phyloP scores from a whole-genome alignment of 2,797 vertebrate genomes.

The Mormyrops boulengeri region DNA sequence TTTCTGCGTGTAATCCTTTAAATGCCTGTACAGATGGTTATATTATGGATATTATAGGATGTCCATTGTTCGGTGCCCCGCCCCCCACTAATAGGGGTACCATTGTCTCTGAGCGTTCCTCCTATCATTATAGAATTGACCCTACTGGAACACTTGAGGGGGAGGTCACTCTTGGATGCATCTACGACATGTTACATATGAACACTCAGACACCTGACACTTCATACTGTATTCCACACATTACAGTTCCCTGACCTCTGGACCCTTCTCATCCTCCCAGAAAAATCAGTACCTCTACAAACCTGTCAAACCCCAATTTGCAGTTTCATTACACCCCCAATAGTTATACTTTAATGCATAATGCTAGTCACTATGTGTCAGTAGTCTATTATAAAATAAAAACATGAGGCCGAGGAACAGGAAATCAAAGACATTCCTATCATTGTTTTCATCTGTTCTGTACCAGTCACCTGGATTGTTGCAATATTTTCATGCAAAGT shows the following conservation, averaged over 20 bases:
- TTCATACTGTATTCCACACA: background rate
- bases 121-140: constrained; percentile 52
- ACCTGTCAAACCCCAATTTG: background rate
- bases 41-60: constrained; percentile 44
- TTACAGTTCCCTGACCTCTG: background rate
- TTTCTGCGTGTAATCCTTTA: constrained; percentile 34
- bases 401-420: background rate
- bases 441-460: background rate
- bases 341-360: background rate
- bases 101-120: constrained; percentile 40
- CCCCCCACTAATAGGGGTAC: constrained; percentile 25
- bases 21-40: constrained; percentile 53
- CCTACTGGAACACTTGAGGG: constrained; percentile 17
- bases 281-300: background rate
- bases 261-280: background rate
- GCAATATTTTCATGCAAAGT: background rate
- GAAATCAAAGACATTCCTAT: background rate
- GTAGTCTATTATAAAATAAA: background rate
- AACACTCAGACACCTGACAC: background rate
- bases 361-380: background rate
- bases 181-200: background rate
- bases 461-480: background rate
- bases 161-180: background rate
- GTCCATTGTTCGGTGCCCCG: constrained; percentile 24
- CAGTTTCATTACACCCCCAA: background rate